Evolutionary conservation across 2,113 vertebrate genomes (phyloP), one percentile per base, ranked within the genome.

Genomic region (Ammodytes marinus): DNA sequence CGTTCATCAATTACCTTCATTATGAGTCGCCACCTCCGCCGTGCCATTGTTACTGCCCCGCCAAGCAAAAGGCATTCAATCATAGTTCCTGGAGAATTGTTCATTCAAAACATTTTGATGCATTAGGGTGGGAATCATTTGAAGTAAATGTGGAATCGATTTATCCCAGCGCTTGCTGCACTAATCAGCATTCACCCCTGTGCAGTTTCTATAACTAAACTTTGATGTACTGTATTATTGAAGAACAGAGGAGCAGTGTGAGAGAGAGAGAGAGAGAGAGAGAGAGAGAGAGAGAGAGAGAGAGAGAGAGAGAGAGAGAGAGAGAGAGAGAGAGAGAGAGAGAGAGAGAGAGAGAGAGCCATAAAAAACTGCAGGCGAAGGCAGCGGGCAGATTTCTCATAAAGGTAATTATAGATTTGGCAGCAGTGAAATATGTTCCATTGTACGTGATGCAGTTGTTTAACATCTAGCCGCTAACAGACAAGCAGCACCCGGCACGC

Each of bases 331-430:
- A 27, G 27, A 27, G 27, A 1, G 27, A 1, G 27, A 27, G 27
- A 27, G 27, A 1, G 27, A 1, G 27, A 27, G 27, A 27, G 27
- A 27, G 27, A 75, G 64, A 79, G 71, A 85, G 46, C 74, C 80
- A 76, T 84, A 75, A 84, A 27, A 84, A 80, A 78, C 61, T 75
- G 75, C 54, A 78, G 72, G 60, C 67, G 7, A 74, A 47, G 11
- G 46, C 6, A 55, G 52, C 37, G 53, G 74, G 82, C 83, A 86
- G 58, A 88, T 76, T 82, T 47, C 70, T 92, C 74, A 81, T 81
- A 77, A 81, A 72, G 63, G 74, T 77, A 87, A 89, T 86, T 83
- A 85, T 70, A 85, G 42, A 79, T 87, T 80, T 87, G 86, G 78
- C 86, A 66, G 86, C 68, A 55, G 72, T 83, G 69, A 89, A 88